Conservation (phyloP, 2,113 vertebrate species). For the Hiodon alosoides region DNA sequence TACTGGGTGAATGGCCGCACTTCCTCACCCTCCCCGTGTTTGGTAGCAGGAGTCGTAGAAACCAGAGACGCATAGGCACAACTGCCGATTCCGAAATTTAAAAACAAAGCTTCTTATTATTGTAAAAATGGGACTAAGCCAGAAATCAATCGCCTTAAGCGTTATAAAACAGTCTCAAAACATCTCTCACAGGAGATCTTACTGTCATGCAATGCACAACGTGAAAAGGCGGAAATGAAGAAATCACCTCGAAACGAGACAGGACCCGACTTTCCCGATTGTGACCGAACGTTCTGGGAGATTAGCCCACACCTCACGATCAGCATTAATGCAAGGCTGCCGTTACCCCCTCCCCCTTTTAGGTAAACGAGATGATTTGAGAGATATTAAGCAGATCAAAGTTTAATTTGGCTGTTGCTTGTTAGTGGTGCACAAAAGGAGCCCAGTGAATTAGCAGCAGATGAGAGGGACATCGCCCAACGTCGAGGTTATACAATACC, state of each 20-base stretch:
- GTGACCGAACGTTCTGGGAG: neutral
- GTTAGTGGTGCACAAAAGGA: slow-evolving; percentile 21
- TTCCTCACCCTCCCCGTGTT: too few relatives aligned
- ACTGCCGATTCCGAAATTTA: too few relatives aligned
- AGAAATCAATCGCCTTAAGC: neutral
- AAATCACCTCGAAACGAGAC: neutral
- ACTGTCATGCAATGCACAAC: too few relatives aligned
- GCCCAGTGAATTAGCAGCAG: slow-evolving; percentile 30
- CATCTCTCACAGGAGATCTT: too few relatives aligned
- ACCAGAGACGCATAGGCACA: too few relatives aligned
- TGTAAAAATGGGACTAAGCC: too few relatives aligned
- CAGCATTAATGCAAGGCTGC: slow-evolving; percentile 35
- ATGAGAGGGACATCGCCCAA: slow-evolving; percentile 20
- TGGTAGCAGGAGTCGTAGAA: too few relatives aligned
- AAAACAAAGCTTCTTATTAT: too few relatives aligned
- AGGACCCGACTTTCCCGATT: neutral
- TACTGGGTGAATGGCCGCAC: too few relatives aligned
- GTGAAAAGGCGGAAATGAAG: neutral
- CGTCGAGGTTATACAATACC: slow-evolving; percentile 60
- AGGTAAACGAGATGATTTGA: slow-evolving; percentile 21
- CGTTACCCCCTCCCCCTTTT: slow-evolving; percentile 28
- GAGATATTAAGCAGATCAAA: slow-evolving; percentile 20
- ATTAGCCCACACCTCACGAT: slow-evolving; percentile 34
- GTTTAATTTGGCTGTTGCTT: slow-evolving; percentile 38
- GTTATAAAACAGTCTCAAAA: neutral